Evolutionary conservation across 2,797 vertebrate species (phyloP).

Genomic region (Mus minutoides): DNA sequence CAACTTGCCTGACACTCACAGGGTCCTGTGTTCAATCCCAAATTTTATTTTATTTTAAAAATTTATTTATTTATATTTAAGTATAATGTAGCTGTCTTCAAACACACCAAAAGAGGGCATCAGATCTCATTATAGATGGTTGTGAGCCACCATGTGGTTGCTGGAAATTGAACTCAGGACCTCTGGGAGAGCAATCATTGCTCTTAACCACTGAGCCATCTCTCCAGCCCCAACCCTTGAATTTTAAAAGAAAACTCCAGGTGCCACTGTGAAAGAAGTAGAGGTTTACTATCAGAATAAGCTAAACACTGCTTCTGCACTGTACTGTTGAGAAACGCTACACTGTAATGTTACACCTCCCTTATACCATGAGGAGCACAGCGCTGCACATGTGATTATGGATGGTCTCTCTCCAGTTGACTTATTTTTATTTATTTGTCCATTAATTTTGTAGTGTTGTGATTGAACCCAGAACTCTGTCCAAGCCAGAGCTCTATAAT

Average conservation of each 20-base stretch:
- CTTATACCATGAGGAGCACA: not conserved
- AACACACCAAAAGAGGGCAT: too few species aligned
- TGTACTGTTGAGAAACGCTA: too few species aligned
- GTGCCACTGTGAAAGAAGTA: not conserved
- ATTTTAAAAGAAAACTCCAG: not conserved
- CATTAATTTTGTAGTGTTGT: not conserved
- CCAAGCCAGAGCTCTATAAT: not conserved
- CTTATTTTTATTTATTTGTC: not conserved
- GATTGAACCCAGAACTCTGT: not conserved
- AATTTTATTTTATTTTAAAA: too few species aligned
- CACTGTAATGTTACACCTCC: not conserved
- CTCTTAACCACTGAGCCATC: too few species aligned
- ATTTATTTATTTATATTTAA: too few species aligned
- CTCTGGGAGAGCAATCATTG: too few species aligned
- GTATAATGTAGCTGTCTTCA: too few species aligned
- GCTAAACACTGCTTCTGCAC: not conserved
- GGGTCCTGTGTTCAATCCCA: not conserved
- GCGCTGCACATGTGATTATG: not conserved
- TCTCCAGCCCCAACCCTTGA: too few species aligned
- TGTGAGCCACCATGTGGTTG: too few species aligned
- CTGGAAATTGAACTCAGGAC: too few species aligned
- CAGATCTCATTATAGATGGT: too few species aligned
- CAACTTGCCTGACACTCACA: too few species aligned
- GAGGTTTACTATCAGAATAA: not conserved
- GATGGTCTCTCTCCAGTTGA: not conserved